Percentiles rank a stretch among this genome's conserved stretches.
These are phyloP conservation scores for Mycteria americana DNA, from an alignment of 2,797 vertebrate genomes.

Conservation along the genomic window DNA sequence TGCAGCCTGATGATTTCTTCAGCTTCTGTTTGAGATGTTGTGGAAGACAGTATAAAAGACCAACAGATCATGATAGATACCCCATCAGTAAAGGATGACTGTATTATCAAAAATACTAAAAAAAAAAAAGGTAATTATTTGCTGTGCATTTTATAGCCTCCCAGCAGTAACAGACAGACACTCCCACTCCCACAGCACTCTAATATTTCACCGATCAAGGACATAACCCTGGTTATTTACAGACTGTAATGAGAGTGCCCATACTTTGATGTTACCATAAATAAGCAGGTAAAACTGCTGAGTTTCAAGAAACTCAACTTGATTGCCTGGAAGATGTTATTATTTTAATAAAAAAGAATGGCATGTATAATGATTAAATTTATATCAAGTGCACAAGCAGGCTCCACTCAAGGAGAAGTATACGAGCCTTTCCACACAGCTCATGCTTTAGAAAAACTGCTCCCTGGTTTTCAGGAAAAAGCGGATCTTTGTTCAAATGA, in stretches of 20 bases:
- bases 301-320: conserved; percentile 67
- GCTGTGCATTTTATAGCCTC: conserved; percentile 76
- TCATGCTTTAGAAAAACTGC: neutral
- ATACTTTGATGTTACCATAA: conserved; percentile 83
- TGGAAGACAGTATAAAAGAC: neutral
- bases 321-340: conserved; percentile 73
- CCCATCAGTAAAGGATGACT: conserved; percentile 2
- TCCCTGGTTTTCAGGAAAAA: neutral
- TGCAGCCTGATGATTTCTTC: neutral
- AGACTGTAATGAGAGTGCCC: conserved; percentile 85
- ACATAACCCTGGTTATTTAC: conserved; percentile 86
- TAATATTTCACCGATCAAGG: conserved; percentile 85
- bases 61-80: neutral
- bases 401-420: conserved; percentile 25
- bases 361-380: conserved; percentile 67
- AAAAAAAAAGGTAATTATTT: conserved; percentile 40
- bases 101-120: conserved; percentile 17
- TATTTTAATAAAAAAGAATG: conserved; percentile 79
- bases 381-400: conserved; percentile 43
- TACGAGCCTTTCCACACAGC: neutral
- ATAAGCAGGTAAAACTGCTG: conserved; percentile 83
- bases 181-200: conserved; percentile 44
- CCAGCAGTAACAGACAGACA: conserved; percentile 68
- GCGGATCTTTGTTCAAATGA: neutral
- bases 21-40: neutral